Conservation (phyloP, 2,113 vertebrate genomes). For the Elgaria multicarinata region DNA sequence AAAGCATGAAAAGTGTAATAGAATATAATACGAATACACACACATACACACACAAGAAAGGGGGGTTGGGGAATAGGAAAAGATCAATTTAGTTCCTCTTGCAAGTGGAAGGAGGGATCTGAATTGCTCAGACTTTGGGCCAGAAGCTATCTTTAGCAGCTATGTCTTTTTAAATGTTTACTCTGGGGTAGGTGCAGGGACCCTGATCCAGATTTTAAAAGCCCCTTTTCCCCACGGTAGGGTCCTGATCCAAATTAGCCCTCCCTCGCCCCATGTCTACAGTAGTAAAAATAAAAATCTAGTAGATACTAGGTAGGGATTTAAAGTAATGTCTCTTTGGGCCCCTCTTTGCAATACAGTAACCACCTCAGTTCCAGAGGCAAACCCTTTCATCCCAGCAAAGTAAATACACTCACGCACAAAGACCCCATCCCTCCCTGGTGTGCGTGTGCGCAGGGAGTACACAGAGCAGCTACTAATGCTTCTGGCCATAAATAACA, state of each 20-base stretch:
- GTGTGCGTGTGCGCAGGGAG: conserved; percentile 49
- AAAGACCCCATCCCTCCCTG: conserved; percentile 6
- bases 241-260: too few relatives aligned
- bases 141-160: too few relatives aligned
- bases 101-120: conserved; percentile 38
- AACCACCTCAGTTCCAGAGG: conserved; percentile 41
- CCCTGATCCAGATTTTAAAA: too few relatives aligned
- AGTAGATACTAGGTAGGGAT: too few relatives aligned
- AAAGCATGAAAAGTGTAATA: background rate
- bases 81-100: conserved; percentile 14
- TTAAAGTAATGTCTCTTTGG: too few relatives aligned
- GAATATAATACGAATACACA: background rate
- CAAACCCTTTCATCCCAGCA: conserved; percentile 64
- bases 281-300: too few relatives aligned
- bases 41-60: background rate
- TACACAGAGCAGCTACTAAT: conserved; percentile 67
- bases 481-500: conserved; percentile 77
- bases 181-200: too few relatives aligned
- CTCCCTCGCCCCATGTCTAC: too few relatives aligned
- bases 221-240: too few relatives aligned
- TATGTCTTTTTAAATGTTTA: too few relatives aligned
- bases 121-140: conserved; percentile 29
- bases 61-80: background rate
- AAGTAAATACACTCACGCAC: conserved; percentile 50
- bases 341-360: background rate